phyloP scores from a whole-genome alignment of 2,113 vertebrate species.

The Telmatochromis bifrenatus region DNA sequence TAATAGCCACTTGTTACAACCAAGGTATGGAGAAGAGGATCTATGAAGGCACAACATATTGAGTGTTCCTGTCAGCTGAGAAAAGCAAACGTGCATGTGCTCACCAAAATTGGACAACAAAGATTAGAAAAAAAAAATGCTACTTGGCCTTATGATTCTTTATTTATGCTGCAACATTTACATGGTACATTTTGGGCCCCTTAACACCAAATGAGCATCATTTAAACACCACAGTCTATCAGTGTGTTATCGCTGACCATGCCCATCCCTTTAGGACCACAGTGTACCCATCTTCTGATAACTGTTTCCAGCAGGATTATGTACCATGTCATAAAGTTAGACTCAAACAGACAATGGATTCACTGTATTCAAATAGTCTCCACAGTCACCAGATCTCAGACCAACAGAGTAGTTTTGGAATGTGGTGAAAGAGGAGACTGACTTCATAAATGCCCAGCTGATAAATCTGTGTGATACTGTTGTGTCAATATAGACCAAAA shows the following conservation, averaged over 20 bases:
- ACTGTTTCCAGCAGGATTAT: background rate
- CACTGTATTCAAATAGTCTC: background rate
- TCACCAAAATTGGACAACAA: background rate
- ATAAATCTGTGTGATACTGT: background rate
- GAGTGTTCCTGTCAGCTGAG: background rate
- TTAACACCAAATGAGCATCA: background rate
- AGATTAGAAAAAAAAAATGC: accelerated
- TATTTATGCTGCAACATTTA: accelerated
- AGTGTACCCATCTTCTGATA: background rate
- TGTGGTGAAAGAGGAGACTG: background rate
- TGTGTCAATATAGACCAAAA: background rate
- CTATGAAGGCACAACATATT: background rate
- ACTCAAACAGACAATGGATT: background rate
- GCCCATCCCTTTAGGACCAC: background rate
- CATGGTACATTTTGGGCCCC: background rate
- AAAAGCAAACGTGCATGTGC: background rate
- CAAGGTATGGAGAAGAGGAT: background rate
- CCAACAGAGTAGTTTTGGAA: too few species aligned
- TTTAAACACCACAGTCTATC: background rate
- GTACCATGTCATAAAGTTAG: background rate
- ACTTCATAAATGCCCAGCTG: accelerated
- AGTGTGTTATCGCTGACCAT: accelerated
- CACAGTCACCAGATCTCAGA: background rate
- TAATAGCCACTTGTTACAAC: accelerated
- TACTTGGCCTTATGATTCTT: background rate